Evolutionary conservation across 1,140 invertebrate genomes (phyloP).

Genomic region (Proctacanthus coquilletti): DNA sequence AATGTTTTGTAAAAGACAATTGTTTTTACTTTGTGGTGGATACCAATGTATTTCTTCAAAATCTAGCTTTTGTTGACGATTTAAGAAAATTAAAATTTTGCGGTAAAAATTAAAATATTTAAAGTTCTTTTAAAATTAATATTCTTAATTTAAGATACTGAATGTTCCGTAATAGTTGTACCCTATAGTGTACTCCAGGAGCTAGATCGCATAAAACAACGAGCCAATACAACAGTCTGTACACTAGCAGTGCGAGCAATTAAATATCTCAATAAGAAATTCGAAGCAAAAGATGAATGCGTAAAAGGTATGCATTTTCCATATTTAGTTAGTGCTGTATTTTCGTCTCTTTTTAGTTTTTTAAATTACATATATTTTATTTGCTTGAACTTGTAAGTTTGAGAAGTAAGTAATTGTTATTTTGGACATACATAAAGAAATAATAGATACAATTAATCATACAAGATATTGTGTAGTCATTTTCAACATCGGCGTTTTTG

Average conservation of each 20-base stretch:
- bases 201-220: constrained; percentile 18
- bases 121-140: constrained; percentile 1
- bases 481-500: no score
- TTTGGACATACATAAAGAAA: no score
- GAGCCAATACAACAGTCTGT: constrained; percentile 1
- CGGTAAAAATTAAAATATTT: constrained; percentile 6
- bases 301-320: constrained; percentile 20
- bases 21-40: constrained; percentile 15
- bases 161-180: constrained; percentile 13
- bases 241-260: constrained; percentile 17
- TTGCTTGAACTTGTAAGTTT: no score
- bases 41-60: constrained; percentile 15
- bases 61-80: constrained; percentile 14
- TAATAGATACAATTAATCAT: no score
- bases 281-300: constrained; percentile 13
- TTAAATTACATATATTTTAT: no score
- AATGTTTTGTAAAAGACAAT: constrained; percentile 7
- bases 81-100: constrained; percentile 10
- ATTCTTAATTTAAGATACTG: constrained; percentile 7
- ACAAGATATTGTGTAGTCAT: no score
- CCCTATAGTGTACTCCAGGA: constrained; percentile 18
- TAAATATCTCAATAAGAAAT: constrained; percentile 18
- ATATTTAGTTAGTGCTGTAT: no score
- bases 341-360: no score
- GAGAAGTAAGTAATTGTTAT: no score